Conservation (phyloP, 2,797 vertebrate genomes). For the Sebastes trivittatus region DNA sequence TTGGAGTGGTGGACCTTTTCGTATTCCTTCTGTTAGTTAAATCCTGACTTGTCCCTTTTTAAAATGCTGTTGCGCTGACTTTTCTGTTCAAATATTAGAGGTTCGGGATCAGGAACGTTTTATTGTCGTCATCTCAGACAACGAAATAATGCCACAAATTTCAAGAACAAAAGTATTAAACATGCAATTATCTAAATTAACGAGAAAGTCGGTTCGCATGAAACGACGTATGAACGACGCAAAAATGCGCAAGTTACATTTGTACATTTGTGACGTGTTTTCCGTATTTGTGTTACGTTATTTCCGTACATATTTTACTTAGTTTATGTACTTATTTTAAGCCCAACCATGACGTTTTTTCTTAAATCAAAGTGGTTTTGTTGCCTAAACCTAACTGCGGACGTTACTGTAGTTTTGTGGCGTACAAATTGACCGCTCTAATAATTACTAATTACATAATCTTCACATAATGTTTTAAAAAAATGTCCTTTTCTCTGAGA, state of each 20-base stretch:
- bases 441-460: background rate
- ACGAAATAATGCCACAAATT: background rate
- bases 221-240: background rate
- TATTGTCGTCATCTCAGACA: background rate
- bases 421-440: background rate
- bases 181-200: background rate
- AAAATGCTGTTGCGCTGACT: background rate
- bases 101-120: background rate
- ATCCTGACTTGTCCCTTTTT: background rate
- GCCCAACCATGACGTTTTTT: too few species aligned
- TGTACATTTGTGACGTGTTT: too few species aligned
- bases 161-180: background rate
- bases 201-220: background rate
- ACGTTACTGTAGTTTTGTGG: too few species aligned
- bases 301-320: too few species aligned
- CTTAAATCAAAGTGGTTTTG: too few species aligned
- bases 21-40: background rate
- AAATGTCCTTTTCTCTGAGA: background rate
- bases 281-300: too few species aligned
- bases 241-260: background rate
- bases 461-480: background rate
- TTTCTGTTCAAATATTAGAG: background rate
- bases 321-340: too few species aligned
- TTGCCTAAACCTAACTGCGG: too few species aligned
- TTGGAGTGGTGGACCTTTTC: constrained; percentile 9